A percentile compares a stretch with the other conserved stretches of the same genome.
phyloP scores from a whole-genome alignment of 2,888 invertebrate species.

The Mongoloraphidia duomilia region DNA sequence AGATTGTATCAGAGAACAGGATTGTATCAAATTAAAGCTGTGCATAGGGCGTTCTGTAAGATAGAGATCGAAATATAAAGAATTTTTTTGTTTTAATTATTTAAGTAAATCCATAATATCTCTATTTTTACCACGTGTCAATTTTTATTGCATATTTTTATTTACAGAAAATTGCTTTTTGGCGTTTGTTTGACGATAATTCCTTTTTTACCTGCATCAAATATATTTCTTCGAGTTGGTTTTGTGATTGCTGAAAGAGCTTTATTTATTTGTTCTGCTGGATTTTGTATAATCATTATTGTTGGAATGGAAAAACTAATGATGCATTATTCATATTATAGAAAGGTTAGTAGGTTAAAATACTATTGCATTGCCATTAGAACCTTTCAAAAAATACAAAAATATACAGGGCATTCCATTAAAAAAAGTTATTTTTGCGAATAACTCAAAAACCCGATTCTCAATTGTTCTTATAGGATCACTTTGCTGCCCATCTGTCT shows the following conservation, averaged over 20 bases:
- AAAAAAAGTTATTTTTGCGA: no score
- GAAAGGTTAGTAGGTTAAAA: constrained; percentile 17
- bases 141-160: constrained; percentile 1
- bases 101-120: not conserved
- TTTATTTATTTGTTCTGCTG: constrained; percentile 68
- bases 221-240: constrained; percentile 72
- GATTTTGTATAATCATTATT: constrained; percentile 57
- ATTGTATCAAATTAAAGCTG: no score
- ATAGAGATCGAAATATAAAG: no score
- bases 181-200: constrained; percentile 46
- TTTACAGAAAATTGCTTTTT: constrained; percentile 24
- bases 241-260: constrained; percentile 84
- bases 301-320: constrained; percentile 41
- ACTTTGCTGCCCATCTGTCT: no score
- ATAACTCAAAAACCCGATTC: no score
- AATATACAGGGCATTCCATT: no score
- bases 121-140: not conserved
- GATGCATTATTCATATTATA: constrained; percentile 14
- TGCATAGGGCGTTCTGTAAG: no score
- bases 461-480: no score
- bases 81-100: no score
- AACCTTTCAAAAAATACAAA: no score
- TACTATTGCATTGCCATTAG: no score
- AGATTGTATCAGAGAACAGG: no score
- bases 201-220: constrained; percentile 74